phyloP scores from a whole-genome alignment of 2,888 invertebrate species.

The Bellardia bayeri region DNA sequence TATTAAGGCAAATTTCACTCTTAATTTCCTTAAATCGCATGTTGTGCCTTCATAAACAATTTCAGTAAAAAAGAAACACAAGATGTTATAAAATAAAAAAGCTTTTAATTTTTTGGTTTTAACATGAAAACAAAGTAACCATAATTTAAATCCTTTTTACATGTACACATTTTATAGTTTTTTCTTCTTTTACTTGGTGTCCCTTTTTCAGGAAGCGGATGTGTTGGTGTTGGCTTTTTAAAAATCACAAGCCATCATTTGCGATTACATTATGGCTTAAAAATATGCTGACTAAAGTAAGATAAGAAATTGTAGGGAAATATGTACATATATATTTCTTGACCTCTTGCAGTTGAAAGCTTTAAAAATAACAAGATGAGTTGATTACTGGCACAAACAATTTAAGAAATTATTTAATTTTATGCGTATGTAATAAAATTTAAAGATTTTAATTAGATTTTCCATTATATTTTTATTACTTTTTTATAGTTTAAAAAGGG shows the following conservation, averaged over 20 bases:
- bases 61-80: background rate
- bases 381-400: background rate
- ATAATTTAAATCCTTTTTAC: constrained; percentile 1
- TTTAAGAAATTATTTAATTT: background rate
- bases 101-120: background rate
- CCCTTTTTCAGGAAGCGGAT: background rate
- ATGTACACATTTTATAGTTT: background rate
- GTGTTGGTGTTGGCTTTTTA: constrained; percentile 11
- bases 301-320: constrained; percentile 15
- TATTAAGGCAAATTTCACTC: constrained; percentile 34
- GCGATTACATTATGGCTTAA: background rate
- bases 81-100: background rate
- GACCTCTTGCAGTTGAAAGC: background rate
- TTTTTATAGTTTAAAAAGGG: background rate
- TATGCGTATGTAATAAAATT: background rate
- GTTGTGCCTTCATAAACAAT: constrained; percentile 42
- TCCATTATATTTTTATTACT: background rate
- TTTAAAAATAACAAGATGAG: background rate
- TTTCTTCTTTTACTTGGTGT: background rate
- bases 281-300: constrained; percentile 3
- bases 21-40: constrained; percentile 59
- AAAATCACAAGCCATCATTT: background rate
- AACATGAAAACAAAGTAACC: background rate
- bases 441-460: background rate
- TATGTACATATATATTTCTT: background rate